phyloP scores from a whole-genome alignment of 2,888 invertebrate species.

The Apeira syringaria region DNA sequence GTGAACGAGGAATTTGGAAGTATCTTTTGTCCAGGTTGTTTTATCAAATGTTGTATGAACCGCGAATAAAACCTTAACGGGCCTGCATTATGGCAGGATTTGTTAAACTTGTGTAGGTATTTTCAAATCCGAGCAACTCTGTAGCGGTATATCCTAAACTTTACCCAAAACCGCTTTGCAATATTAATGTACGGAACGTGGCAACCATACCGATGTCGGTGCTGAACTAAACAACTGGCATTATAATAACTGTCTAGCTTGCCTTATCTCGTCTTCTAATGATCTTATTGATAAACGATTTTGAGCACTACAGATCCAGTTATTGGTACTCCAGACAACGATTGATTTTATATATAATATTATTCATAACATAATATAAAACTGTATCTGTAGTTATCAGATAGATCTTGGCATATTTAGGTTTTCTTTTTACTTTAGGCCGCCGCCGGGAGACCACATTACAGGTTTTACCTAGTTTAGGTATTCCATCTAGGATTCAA shows the following conservation, averaged over 20 bases:
- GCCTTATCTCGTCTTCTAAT: slow-evolving; percentile 31
- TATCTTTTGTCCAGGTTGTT: too few relatives aligned
- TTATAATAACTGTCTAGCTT: slow-evolving; percentile 36
- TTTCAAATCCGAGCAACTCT: slow-evolving; percentile 53
- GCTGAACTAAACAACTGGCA: slow-evolving; percentile 38
- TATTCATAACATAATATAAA: too few relatives aligned
- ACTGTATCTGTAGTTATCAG: too few relatives aligned
- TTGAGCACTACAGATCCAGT: slow-evolving; percentile 1
- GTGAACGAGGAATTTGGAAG: too few relatives aligned
- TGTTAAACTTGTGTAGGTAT: slow-evolving; percentile 33
- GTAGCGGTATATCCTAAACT: slow-evolving; percentile 69
- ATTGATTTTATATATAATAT: too few relatives aligned
- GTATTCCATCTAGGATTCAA: too few relatives aligned
- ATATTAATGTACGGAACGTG: slow-evolving; percentile 76
- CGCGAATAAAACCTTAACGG: slow-evolving; percentile 19
- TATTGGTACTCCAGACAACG: background rate
- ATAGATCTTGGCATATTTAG: too few relatives aligned
- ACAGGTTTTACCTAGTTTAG: too few relatives aligned
- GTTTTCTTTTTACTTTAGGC: too few relatives aligned
- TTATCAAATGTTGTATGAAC: background rate
- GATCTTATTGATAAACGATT: slow-evolving; percentile 32
- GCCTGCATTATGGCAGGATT: slow-evolving; percentile 18
- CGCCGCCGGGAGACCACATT: too few relatives aligned
- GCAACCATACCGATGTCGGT: slow-evolving; percentile 64
- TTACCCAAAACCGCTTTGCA: slow-evolving; percentile 70